phyloP scores from a whole-genome alignment of 2,797 vertebrate genomes.

The Bradypodion pumilum region DNA sequence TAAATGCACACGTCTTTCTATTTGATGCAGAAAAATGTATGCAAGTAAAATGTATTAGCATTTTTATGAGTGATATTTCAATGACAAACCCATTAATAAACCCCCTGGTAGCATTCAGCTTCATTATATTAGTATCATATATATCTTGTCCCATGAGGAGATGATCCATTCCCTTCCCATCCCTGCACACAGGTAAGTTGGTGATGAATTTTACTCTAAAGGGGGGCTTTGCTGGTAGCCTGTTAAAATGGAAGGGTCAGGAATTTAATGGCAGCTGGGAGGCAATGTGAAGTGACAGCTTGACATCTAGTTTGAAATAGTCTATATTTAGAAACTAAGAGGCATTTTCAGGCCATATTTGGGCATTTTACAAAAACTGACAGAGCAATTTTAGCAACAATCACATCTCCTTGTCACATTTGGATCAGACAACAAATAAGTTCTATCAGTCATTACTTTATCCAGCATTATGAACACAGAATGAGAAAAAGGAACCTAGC shows the following conservation, averaged over 20 bases:
- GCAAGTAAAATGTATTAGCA: conserved; percentile 60
- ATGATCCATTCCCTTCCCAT: conserved; percentile 11
- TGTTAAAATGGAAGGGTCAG: not conserved
- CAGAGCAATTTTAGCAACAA: not conserved
- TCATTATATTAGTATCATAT: conserved; percentile 38
- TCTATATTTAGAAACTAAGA: not conserved
- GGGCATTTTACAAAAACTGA: not conserved
- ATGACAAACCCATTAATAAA: conserved; percentile 60
- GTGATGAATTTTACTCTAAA: conserved; percentile 30
- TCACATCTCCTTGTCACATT: too few species aligned
- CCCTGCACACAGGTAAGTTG: conserved; percentile 8
- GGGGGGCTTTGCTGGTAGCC: not conserved
- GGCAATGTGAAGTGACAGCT: not conserved
- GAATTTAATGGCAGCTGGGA: not conserved
- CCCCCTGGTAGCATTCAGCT: conserved; percentile 41
- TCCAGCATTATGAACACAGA: not conserved
- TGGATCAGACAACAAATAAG: not conserved
- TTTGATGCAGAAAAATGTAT: conserved; percentile 42
- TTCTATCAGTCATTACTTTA: not conserved
- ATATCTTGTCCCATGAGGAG: conserved; percentile 35
- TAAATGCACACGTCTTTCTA: conserved; percentile 28
- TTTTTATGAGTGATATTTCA: conserved; percentile 64
- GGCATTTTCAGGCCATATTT: not conserved
- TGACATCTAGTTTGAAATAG: not conserved
- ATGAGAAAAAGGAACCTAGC: too few species aligned